These are phyloP conservation scores for Mythimna ferrago DNA, from an alignment of 2,888 invertebrate genomes.

Conservation along the genomic window DNA sequence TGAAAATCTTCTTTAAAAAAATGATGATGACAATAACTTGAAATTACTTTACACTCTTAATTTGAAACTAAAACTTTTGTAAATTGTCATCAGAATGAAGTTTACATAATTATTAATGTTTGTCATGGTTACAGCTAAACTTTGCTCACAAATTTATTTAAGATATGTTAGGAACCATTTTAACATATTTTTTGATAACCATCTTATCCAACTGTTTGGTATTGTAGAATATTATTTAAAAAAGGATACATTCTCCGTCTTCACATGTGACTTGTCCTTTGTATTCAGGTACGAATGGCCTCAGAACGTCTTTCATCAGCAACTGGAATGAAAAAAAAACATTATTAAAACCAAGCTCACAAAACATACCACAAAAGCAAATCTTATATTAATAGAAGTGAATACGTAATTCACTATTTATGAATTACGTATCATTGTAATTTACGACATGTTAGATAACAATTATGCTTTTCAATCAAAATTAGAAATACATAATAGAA, in stretches of 20 bases:
- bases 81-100: not conserved
- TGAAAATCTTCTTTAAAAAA: not conserved
- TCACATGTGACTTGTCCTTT: slow-evolving; percentile 96
- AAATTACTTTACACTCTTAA: not conserved
- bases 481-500: not conserved
- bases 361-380: not conserved
- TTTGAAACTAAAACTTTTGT: not conserved
- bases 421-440: not conserved
- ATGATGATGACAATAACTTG: not conserved
- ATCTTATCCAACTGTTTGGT: not conserved
- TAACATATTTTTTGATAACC: no score
- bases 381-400: not conserved
- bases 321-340: slow-evolving; percentile 81
- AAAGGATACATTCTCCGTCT: slow-evolving; percentile 94
- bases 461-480: not conserved
- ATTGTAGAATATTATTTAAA: slow-evolving; percentile 53
- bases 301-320: slow-evolving; percentile 96
- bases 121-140: not conserved
- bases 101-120: not conserved
- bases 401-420: not conserved
- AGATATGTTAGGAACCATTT: not conserved
- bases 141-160: not conserved
- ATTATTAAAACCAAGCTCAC: slow-evolving; percentile 24
- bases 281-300: slow-evolving; percentile 98
- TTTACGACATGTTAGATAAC: slow-evolving; percentile 3